A percentile compares a stretch with the other conserved stretches of the same genome.
These are phyloP conservation scores for Rhorus exstirpatorius DNA, from an alignment of 2,888 invertebrate genomes.

Conservation along the genomic window DNA sequence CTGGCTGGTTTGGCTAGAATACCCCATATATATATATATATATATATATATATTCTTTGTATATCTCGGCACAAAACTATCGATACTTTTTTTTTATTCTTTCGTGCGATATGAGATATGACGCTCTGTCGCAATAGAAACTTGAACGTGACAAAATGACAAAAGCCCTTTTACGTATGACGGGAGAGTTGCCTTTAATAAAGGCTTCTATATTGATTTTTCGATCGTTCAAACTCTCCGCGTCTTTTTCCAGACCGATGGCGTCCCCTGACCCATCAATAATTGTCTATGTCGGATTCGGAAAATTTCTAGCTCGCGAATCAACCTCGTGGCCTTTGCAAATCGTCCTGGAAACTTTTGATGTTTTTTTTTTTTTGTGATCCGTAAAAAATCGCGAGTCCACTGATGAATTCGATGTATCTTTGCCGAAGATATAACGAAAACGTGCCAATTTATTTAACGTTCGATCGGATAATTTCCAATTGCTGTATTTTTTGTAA, in stretches of 20 bases:
- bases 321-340: too few species aligned
- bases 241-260: background rate
- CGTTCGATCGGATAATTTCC: too few species aligned
- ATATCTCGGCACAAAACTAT: constrained; percentile 16
- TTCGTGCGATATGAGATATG: constrained; percentile 47
- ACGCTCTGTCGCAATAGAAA: constrained; percentile 34
- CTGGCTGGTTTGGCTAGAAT: too few species aligned
- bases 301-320: background rate
- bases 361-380: too few species aligned
- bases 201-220: constrained; percentile 49
- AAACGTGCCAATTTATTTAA: too few species aligned
- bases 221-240: background rate
- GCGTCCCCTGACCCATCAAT: background rate
- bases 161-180: constrained; percentile 38
- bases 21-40: too few species aligned
- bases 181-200: constrained; percentile 37
- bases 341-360: too few species aligned
- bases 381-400: too few species aligned
- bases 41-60: constrained; percentile 2
- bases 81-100: constrained; percentile 53
- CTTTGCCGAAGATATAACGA: too few species aligned
- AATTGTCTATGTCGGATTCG: constrained; percentile 18
- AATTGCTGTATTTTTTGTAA: too few species aligned
- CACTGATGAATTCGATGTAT: too few species aligned
- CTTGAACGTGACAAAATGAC: constrained; percentile 48